Conservation (phyloP, 2,888 invertebrate genomes). For the Lasioglossum vierecki region DNA sequence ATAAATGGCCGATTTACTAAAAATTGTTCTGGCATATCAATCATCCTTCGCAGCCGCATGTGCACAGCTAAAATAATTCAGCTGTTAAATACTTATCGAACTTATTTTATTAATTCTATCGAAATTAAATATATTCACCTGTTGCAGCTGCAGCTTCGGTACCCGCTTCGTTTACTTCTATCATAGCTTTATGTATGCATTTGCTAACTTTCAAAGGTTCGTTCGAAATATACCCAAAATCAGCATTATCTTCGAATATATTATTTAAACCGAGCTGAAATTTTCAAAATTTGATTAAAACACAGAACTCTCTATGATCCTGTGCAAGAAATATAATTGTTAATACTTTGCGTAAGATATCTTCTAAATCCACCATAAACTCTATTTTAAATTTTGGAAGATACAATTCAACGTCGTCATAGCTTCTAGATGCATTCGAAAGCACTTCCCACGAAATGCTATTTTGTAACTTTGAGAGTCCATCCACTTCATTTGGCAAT, state of each 20-base stretch:
- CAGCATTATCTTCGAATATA: conserved; percentile 83
- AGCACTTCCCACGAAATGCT: conserved; percentile 81
- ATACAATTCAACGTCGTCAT: conserved; percentile 79
- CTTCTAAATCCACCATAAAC: conserved; percentile 81
- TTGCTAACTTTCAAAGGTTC: conserved; percentile 82
- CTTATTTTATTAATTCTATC: background rate
- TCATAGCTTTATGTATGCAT: conserved; percentile 85
- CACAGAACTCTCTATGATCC: background rate
- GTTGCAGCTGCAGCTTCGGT: conserved; percentile 86
- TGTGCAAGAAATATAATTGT: background rate
- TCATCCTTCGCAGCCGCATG: conserved; percentile 72
- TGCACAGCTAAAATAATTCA: conserved; percentile 66
- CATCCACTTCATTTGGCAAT: conserved; percentile 89
- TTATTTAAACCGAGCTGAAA: conserved; percentile 83
- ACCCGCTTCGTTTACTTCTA: conserved; percentile 86
- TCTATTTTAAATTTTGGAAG: conserved; percentile 86
- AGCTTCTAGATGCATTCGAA: conserved; percentile 56
- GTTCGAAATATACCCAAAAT: conserved; percentile 83
- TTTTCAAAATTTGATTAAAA: background rate
- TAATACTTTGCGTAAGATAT: conserved; percentile 80
- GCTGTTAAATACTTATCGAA: background rate
- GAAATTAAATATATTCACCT: conserved; percentile 77
- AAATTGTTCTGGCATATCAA: conserved; percentile 73
- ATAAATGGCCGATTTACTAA: conserved; percentile 83
- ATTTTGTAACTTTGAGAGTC: conserved; percentile 83